These are phyloP conservation scores for Trissolcus brochymenae DNA, from an alignment of 2,888 invertebrate species.

Conservation along the genomic window DNA sequence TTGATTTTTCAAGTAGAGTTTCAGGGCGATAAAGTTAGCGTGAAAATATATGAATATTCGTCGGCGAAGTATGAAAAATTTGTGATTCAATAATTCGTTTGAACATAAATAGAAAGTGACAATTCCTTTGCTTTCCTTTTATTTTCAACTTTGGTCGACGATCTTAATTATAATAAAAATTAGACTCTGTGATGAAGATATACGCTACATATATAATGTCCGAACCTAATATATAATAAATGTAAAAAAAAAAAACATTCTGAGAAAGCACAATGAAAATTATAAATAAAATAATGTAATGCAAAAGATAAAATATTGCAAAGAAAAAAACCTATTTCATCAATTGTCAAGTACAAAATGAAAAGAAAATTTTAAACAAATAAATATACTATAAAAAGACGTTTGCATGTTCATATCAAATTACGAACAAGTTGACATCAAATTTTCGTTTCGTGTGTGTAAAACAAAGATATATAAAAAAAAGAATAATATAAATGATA, in stretches of 20 bases:
- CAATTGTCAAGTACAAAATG: constrained; percentile 47
- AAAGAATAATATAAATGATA: constrained; percentile 27
- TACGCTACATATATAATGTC: constrained; percentile 50
- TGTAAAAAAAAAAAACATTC: constrained; percentile 25
- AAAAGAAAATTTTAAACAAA: neutral
- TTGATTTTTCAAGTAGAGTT: constrained; percentile 2
- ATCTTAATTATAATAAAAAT: constrained; percentile 54
- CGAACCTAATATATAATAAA: constrained; percentile 26
- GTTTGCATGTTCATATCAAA: constrained; percentile 45
- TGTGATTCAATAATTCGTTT: neutral
- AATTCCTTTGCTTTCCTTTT: constrained; percentile 27
- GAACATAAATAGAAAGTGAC: neutral
- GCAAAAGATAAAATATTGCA: constrained; percentile 7
- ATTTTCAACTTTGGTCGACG: constrained; percentile 41
- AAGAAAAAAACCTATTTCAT: constrained; percentile 29
- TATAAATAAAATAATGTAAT: constrained; percentile 16
- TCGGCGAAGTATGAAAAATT: neutral
- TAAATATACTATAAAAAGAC: constrained; percentile 7
- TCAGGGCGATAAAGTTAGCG: constrained; percentile 1
- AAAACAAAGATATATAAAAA: constrained; percentile 22
- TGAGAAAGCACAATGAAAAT: constrained; percentile 42
- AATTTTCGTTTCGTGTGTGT: constrained; percentile 10
- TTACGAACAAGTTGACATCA: constrained; percentile 25
- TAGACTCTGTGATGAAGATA: constrained; percentile 61
- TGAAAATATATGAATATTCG: constrained; percentile 2